Percentiles rank a stretch among this genome's conserved stretches.
Conservation (phyloP, 2,888 invertebrate genomes). For the Anthophora plumipes region DNA sequence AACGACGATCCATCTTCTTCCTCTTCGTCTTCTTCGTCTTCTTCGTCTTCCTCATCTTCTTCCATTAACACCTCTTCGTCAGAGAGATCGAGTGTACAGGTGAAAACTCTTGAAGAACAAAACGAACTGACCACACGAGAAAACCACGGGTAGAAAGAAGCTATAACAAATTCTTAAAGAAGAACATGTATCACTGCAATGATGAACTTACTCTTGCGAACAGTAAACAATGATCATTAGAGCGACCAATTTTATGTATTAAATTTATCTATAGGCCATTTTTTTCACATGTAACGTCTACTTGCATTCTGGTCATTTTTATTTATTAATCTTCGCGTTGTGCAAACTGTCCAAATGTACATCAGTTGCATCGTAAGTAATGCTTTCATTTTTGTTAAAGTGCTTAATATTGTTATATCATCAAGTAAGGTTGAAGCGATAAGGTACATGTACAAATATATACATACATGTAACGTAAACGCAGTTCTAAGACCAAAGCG, state of each 20-base stretch:
- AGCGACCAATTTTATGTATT: conserved; percentile 35
- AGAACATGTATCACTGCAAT: conserved; percentile 39
- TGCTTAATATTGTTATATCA: conserved; percentile 42
- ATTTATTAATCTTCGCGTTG: conserved; percentile 53
- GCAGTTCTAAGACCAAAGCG: conserved; percentile 59
- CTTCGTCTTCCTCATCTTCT: conserved; percentile 38
- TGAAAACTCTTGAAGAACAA: conserved; percentile 73
- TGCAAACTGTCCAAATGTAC: conserved; percentile 25
- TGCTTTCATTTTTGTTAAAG: conserved; percentile 41
- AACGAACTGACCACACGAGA: conserved; percentile 74
- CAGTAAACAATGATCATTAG: conserved; percentile 42
- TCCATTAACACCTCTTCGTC: conserved; percentile 62
- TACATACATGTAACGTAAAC: conserved; percentile 49
- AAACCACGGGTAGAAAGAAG: conserved; percentile 78
- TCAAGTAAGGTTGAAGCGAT: conserved; percentile 41
- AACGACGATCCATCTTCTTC: conserved; percentile 81
- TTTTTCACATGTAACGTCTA: conserved; percentile 41
- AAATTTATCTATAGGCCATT: conserved; percentile 36
- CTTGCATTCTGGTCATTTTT: conserved; percentile 55
- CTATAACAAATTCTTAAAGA: conserved; percentile 31
- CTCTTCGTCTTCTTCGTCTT: conserved; percentile 40
- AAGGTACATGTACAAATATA: conserved; percentile 49
- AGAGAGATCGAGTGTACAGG: conserved; percentile 74
- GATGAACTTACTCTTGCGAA: conserved; percentile 32
- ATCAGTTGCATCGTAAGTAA: conserved; percentile 33